phyloP scores from a whole-genome alignment of 2,797 vertebrate genomes.

The Decapterus maruadsi region DNA sequence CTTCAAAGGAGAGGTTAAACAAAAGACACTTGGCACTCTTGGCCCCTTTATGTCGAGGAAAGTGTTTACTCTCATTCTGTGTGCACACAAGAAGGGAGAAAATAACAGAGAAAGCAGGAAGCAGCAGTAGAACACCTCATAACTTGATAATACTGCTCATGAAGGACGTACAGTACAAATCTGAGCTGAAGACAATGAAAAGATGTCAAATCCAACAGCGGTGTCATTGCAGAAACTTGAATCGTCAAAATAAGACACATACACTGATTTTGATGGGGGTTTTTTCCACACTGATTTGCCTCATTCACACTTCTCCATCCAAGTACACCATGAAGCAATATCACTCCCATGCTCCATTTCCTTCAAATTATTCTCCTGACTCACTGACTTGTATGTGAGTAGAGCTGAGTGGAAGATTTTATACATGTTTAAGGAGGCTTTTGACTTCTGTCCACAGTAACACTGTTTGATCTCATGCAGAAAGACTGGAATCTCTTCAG shows the following conservation, averaged over 20 bases:
- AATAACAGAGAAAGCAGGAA: not conserved
- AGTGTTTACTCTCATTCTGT: slow-evolving; percentile 1
- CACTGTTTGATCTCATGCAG: slow-evolving; percentile 2
- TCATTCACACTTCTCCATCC: slow-evolving; percentile 5
- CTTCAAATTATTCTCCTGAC: slow-evolving; percentile 12
- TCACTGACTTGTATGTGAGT: not conserved
- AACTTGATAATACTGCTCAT: not conserved
- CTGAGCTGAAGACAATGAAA: not conserved
- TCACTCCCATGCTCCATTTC: not conserved
- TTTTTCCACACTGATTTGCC: not conserved
- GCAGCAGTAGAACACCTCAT: not conserved
- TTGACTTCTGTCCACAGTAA: not conserved
- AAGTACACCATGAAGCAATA: not conserved
- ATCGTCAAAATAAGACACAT: not conserved
- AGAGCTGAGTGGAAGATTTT: not conserved
- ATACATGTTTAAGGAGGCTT: slow-evolving; percentile 1
- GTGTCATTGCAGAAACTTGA: not conserved
- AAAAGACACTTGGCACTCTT: slow-evolving; percentile 6
- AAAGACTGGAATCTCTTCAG: not conserved
- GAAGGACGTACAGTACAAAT: not conserved
- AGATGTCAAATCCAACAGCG: not conserved
- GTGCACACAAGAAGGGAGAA: not conserved
- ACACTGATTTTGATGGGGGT: slow-evolving; percentile 1
- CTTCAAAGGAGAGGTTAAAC: slow-evolving; percentile 25
- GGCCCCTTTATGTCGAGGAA: not conserved